These are phyloP conservation scores for Zootoca vivipara DNA, from an alignment of 2,113 vertebrate species.

Conservation along the genomic window DNA sequence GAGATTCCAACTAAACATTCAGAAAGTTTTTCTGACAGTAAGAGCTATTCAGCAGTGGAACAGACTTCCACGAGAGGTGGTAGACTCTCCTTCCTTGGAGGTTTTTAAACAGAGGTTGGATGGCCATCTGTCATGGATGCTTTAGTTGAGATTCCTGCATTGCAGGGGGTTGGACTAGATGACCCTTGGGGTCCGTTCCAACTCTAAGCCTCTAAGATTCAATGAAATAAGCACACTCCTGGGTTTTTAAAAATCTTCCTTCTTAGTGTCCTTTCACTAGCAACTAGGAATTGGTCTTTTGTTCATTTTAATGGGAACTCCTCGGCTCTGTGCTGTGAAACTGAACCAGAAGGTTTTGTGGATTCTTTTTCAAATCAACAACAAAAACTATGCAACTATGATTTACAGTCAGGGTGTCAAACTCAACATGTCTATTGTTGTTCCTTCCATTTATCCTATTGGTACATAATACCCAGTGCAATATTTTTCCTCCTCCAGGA, in stretches of 20 bases:
- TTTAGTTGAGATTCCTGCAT: too few species aligned
- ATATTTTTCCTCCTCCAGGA: not conserved
- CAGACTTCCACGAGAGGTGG: too few species aligned
- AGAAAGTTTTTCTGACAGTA: too few species aligned
- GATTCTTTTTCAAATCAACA: not conserved
- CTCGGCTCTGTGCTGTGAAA: not conserved
- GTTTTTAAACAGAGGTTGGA: too few species aligned
- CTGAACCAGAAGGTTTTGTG: not conserved
- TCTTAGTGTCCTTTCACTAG: not conserved
- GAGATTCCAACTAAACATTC: too few species aligned
- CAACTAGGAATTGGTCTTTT: not conserved
- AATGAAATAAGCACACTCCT: not conserved
- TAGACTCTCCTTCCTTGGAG: too few species aligned
- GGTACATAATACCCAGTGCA: not conserved
- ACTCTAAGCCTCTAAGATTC: too few species aligned
- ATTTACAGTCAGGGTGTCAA: not conserved
- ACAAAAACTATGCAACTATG: not conserved
- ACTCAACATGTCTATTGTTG: not conserved
- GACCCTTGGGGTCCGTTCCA: too few species aligned
- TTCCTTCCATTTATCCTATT: not conserved
- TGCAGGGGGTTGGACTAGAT: too few species aligned
- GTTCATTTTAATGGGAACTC: not conserved
- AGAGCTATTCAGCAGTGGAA: too few species aligned
- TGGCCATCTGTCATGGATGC: too few species aligned
- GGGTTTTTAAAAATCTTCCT: not conserved